Conservation (phyloP, 2,888 invertebrate genomes). For the Pelosia muscerda region DNA sequence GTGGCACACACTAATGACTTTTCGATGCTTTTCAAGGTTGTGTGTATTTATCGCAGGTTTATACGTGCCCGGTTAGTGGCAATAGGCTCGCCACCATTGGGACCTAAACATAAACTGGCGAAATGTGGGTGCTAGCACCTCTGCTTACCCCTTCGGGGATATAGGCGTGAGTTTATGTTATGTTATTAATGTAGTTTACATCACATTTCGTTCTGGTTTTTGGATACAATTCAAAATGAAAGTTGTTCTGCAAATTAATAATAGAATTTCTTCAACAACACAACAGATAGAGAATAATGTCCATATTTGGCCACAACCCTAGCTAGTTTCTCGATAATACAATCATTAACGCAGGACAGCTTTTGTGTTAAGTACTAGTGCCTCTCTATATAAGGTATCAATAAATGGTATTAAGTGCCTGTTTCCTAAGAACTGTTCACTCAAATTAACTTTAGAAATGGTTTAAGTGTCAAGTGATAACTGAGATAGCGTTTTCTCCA, state of each 20-base stretch:
- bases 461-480: slow-evolving; percentile 33
- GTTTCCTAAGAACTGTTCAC: slow-evolving; percentile 38
- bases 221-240: neutral
- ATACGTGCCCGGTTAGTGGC: too few species aligned
- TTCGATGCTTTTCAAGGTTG: too few species aligned
- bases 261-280: slow-evolving; percentile 2
- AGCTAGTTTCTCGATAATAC: slow-evolving; percentile 30
- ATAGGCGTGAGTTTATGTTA: too few species aligned
- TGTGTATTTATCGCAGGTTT: too few species aligned
- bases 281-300: neutral
- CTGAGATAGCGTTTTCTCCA: slow-evolving; percentile 39
- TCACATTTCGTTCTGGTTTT: neutral
- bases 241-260: neutral
- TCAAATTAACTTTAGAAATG: slow-evolving; percentile 48
- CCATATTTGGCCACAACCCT: slow-evolving; percentile 17
- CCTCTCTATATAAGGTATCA: slow-evolving; percentile 45
- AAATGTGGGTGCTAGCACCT: too few species aligned
- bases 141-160: too few species aligned
- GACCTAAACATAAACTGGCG: too few species aligned
- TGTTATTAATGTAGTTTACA: too few species aligned
- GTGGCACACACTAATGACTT: too few species aligned
- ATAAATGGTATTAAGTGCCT: slow-evolving; percentile 38
- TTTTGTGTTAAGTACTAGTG: slow-evolving; percentile 36
- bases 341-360: slow-evolving; percentile 42
- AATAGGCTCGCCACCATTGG: too few species aligned